Evolutionary conservation across 2,797 vertebrate species (phyloP).

Genomic region (Coregonus sp.): DNA sequence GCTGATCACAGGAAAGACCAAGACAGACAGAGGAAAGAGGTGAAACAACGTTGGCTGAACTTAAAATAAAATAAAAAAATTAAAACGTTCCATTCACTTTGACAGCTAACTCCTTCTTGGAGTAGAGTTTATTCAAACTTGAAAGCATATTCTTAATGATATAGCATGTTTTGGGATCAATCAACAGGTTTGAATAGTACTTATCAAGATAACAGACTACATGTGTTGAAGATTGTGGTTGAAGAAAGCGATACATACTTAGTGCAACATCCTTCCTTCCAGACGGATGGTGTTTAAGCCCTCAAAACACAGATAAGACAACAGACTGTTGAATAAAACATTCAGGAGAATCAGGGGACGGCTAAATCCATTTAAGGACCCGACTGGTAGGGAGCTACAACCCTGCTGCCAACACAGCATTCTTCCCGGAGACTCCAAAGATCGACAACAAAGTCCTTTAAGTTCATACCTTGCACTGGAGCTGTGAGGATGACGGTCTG

Average conservation of each 20-base stretch:
- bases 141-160: too few relatives aligned
- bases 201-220: background rate
- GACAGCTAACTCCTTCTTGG: background rate
- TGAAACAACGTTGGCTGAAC: background rate
- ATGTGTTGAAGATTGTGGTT: background rate
- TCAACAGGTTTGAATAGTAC: background rate
- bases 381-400: background rate
- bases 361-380: slow-evolving; percentile 12
- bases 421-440: background rate
- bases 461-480: background rate
- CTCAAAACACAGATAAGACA: background rate
- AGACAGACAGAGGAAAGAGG: background rate
- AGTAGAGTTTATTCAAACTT: too few relatives aligned
- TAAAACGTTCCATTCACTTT: background rate
- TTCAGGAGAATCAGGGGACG: background rate
- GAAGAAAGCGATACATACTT: background rate
- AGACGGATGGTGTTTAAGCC: background rate
- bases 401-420: background rate
- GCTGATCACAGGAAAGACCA: background rate
- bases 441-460: background rate
- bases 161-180: background rate
- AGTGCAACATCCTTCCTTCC: background rate
- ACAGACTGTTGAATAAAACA: background rate
- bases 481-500: too few relatives aligned
- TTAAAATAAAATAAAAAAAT: too few relatives aligned